Evolutionary conservation across 2,888 invertebrate species (phyloP).

Genomic region (Pteria penguin): DNA sequence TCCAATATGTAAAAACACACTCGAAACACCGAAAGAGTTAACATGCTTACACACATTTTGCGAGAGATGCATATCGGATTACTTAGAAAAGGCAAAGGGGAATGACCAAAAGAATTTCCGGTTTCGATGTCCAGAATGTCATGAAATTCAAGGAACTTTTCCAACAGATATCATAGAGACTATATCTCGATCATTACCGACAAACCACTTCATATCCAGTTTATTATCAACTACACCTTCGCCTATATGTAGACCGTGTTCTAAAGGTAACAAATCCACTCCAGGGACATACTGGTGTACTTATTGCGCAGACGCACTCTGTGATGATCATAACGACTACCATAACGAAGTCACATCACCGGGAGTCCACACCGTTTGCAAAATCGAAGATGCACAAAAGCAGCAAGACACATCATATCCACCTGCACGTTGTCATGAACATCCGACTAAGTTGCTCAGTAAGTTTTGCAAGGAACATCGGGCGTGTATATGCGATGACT

Average conservation of each 20-base stretch:
- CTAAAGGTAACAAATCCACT: neutral
- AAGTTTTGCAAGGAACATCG: conserved; percentile 7
- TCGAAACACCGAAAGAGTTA: conserved; percentile 4
- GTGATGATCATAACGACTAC: conserved; percentile 7
- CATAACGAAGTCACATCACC: conserved; percentile 13
- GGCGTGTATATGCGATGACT: neutral
- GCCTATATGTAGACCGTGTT: conserved; percentile 10
- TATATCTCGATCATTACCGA: conserved; percentile 10
- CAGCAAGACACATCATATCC: neutral
- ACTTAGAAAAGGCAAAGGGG: neutral
- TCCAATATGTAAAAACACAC: conserved; percentile 13
- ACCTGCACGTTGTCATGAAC: conserved; percentile 1
- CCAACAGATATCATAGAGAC: neutral
- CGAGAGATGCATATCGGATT: neutral
- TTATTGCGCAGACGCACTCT: conserved; percentile 11
- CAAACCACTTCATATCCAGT: conserved; percentile 10
- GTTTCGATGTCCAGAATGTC: conserved; percentile 12
- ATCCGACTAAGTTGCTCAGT: neutral
- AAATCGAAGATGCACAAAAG: neutral
- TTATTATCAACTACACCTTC: neutral
- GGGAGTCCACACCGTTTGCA: neutral
- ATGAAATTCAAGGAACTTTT: conserved; percentile 3
- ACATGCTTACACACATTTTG: conserved; percentile 24
- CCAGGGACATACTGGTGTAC: conserved; percentile 8
- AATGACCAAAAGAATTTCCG: neutral